Percentiles rank a stretch among this genome's conserved stretches.
phyloP scores from a whole-genome alignment of 2,888 invertebrate genomes.

The Rhynchonema sp. region DNA sequence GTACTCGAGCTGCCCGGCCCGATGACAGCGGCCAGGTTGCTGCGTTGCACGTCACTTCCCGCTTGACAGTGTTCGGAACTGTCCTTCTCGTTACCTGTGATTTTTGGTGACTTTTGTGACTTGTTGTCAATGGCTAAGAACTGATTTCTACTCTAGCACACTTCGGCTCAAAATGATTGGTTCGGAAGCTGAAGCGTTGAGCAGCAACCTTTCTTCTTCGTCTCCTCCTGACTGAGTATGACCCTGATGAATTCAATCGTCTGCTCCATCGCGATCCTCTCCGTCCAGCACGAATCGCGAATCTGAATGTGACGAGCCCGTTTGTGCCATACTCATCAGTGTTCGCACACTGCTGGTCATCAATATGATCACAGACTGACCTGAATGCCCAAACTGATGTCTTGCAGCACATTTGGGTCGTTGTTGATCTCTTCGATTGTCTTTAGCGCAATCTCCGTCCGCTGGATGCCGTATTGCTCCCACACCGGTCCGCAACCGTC shows the following conservation, averaged over 20 bases:
- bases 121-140: too few species aligned
- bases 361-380: slow-evolving; percentile 33
- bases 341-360: background rate
- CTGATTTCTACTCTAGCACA: too few species aligned
- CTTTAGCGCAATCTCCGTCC: slow-evolving; percentile 32
- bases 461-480: slow-evolving; percentile 55
- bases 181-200: too few species aligned
- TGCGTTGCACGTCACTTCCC: too few species aligned
- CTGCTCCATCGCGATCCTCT: slow-evolving; percentile 55
- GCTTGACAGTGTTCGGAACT: too few species aligned
- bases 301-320: too few species aligned
- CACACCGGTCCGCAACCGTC: slow-evolving; percentile 44
- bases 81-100: too few species aligned
- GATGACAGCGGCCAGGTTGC: slow-evolving; percentile 35
- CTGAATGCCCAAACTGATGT: slow-evolving; percentile 45
- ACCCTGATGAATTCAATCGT: slow-evolving; percentile 36
- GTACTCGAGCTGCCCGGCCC: slow-evolving; percentile 53
- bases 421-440: slow-evolving; percentile 45
- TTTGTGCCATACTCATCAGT: background rate
- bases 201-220: background rate
- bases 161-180: too few species aligned
- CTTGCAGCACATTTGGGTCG: slow-evolving; percentile 39
- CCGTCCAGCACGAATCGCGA: slow-evolving; percentile 57
- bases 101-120: too few species aligned
- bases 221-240: slow-evolving; percentile 5